phyloP scores from a whole-genome alignment of 2,888 invertebrate species.

The Trichogramma dendrolimi region DNA sequence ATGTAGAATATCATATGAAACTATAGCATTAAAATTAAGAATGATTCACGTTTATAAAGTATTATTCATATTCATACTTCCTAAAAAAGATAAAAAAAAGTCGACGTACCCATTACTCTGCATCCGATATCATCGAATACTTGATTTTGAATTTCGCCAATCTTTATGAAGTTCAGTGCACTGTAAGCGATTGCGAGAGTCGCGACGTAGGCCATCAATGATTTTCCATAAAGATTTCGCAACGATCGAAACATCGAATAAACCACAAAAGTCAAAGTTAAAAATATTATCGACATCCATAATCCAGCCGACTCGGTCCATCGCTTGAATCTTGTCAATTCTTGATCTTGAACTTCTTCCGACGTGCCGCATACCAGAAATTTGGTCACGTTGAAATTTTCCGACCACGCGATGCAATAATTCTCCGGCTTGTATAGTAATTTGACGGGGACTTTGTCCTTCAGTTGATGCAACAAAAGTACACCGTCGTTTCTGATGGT shows the following conservation, averaged over 20 bases:
- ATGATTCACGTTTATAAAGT: neutral
- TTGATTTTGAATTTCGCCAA: conserved; percentile 8
- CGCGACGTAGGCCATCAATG: conserved; percentile 39
- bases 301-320: conserved; percentile 4
- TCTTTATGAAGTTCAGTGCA: conserved; percentile 35
- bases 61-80: neutral
- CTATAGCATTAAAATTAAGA: neutral
- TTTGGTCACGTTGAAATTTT: neutral
- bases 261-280: conserved; percentile 41
- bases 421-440: conserved; percentile 1
- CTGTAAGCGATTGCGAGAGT: conserved; percentile 38
- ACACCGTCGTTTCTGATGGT: neutral
- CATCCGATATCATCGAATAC: conserved; percentile 24
- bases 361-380: neutral
- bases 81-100: neutral
- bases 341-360: neutral
- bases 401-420: conserved; percentile 9
- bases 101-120: conserved; percentile 32
- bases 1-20: neutral
- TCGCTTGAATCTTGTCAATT: neutral
- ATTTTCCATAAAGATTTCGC: conserved; percentile 44
- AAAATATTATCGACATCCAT: conserved; percentile 36
- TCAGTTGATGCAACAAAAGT: neutral
- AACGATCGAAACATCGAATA: conserved; percentile 42
- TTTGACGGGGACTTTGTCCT: neutral